Percentiles rank a stretch among this genome's conserved stretches.
These are phyloP conservation scores for Anhinga anhinga DNA, from an alignment of 2,113 vertebrate species.

Conservation along the genomic window DNA sequence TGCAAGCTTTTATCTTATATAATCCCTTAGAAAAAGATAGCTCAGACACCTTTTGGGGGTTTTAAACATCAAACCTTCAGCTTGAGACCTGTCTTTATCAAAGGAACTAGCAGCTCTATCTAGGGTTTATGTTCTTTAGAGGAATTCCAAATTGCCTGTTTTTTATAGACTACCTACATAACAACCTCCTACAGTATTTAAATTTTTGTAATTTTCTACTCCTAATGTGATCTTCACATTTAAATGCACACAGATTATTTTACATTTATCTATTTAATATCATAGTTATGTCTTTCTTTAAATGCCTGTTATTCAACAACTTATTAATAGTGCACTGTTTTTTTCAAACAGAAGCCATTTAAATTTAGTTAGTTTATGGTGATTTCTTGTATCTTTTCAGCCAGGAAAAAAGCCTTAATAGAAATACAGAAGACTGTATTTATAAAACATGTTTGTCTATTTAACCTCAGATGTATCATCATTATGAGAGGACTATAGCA, in stretches of 20 bases:
- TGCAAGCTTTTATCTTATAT: constrained; percentile 69
- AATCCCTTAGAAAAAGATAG: constrained; percentile 69
- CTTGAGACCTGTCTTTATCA: constrained; percentile 71
- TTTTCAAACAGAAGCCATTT: constrained; percentile 35
- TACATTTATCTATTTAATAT: constrained; percentile 71
- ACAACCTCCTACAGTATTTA: constrained; percentile 70
- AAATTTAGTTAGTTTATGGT: constrained; percentile 57
- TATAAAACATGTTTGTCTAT: constrained; percentile 63
- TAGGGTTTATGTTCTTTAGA: constrained; percentile 72
- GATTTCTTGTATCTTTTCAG: constrained; percentile 46
- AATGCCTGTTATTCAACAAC: constrained; percentile 66
- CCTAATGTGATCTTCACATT: constrained; percentile 68
- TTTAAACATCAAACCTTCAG: constrained; percentile 74
- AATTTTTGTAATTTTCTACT: constrained; percentile 70
- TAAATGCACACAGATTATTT: constrained; percentile 70
- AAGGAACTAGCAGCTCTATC: constrained; percentile 67
- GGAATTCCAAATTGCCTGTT: constrained; percentile 71
- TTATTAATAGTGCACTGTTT: constrained; percentile 55
- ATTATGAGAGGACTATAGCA: constrained; percentile 32
- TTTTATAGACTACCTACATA: constrained; percentile 72
- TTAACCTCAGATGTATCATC: constrained; percentile 38
- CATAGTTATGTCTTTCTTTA: constrained; percentile 67
- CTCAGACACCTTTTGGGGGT: constrained; percentile 63
- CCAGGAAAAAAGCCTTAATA: constrained; percentile 47
- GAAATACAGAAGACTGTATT: constrained; percentile 34